Evolutionary conservation across 2,888 invertebrate species (phyloP), one percentile per base, ranked within the genome.

Genomic region (Epinotia demarniana): DNA sequence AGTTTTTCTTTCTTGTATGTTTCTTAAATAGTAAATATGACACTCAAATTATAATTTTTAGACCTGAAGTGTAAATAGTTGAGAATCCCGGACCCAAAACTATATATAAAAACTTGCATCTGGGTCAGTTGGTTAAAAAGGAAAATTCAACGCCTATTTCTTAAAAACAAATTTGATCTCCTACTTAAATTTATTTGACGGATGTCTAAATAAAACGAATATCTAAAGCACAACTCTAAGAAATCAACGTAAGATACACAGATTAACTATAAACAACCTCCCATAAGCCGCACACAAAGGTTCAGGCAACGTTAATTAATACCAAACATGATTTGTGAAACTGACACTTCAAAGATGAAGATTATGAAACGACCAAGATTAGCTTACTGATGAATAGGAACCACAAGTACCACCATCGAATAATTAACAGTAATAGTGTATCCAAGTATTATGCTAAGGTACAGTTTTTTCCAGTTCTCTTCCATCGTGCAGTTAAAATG

Each of bases 281-380:
- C 9, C 49, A 6, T 61, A 62, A 39, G 12, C 11, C 9, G 2
- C 33, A n/a, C n/a, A 12, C 19, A 6, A 66, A 67, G 13, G 16
- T 18, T 62, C 39, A 11, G 55, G 33, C 53, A 55, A 18, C 19
- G 39, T 39, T 39, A 19, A 67, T 67, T 39, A 19, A 67, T 67
- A 18, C 66, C 33, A 55, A 57, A 67, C 67, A 55, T 57, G 23
- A 18, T 55, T 67, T 27, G 23, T 27, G 2, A 3, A 67, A 67
- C 68, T 43, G 57, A 57, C 43, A 68, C 33, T 43, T 58, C 68
- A 68, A 68, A 68, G 66, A 39, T 39, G 19, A 68, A 19, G n/a
- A 68, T 68, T 68, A 68, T 67, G 39, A 43, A 68, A 58, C 53
- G 2, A 27, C 13, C 43, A 43, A 43, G 43, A 68, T 57, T 23